phyloP scores from a whole-genome alignment of 1,140 invertebrate genomes.

The Drosophila teissieri region DNA sequence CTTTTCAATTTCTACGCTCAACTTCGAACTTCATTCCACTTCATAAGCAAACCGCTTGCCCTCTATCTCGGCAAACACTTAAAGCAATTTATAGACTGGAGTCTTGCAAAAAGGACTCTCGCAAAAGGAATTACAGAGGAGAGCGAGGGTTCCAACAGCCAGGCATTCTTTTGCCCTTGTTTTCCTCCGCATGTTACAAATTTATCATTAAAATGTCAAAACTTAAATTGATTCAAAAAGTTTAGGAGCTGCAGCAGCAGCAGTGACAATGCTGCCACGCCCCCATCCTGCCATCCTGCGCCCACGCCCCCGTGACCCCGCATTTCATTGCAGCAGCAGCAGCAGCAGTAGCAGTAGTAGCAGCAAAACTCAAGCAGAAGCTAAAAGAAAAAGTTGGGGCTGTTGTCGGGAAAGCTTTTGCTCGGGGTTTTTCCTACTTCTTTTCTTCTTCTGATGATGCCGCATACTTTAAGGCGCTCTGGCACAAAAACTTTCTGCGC shows the following conservation, averaged over 20 bases:
- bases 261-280: constrained; percentile 49
- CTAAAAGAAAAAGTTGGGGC: constrained; percentile 44
- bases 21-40: constrained; percentile 34
- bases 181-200: constrained; percentile 69
- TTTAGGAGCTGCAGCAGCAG: constrained; percentile 49
- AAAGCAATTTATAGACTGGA: constrained; percentile 70
- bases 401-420: constrained; percentile 27
- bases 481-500: constrained; percentile 58
- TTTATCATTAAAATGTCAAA: constrained; percentile 84
- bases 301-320: constrained; percentile 12
- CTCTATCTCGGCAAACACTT: constrained; percentile 39
- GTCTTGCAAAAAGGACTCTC: constrained; percentile 40
- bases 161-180: constrained; percentile 57
- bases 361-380: constrained; percentile 27
- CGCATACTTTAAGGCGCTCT: constrained; percentile 76
- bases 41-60: constrained; percentile 37
- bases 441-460: constrained; percentile 13
- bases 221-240: constrained; percentile 83
- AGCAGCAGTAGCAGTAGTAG: constrained; percentile 9
- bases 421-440: constrained; percentile 8
- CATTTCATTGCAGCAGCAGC: constrained; percentile 11
- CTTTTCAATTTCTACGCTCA: constrained; percentile 35
- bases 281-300: neutral
- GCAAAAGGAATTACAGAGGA: constrained; percentile 13
- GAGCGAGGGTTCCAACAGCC: constrained; percentile 26